Evolutionary conservation across 2,797 vertebrate species (phyloP), one percentile per base, ranked within the genome.

Genomic region (Pitangus sulphuratus): DNA sequence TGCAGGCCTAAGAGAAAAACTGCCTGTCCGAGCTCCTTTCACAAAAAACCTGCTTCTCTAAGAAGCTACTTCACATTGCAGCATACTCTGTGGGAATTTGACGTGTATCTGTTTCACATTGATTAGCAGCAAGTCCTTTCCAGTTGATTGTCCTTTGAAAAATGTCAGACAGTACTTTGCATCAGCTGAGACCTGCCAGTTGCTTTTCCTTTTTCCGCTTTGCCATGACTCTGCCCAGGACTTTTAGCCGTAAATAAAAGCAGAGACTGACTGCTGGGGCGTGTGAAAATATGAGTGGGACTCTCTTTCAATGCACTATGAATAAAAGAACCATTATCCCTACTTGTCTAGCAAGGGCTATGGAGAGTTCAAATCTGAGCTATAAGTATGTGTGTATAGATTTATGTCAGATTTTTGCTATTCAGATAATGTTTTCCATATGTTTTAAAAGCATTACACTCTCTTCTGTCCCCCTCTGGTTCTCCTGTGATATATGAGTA

Each of bases 381-480:
- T 81, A 0, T 19, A 89, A 93, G 71, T 61, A 39, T 64, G 31
- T 65, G 44, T 76, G 8, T 84, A 19, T 61, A 68, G 79, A 56
- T 95, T 93, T 78, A 50, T 82, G 91, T 94, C 42, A 95, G 53
- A 56, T 84, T 90, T 89, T 86, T 93, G 76, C 61, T 86, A 58
- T 95, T 94, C 18, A 3, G 50, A 60, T 95, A 89, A 96, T 71
- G 56, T 37, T 91, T 91, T 91, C 89, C 79, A 12, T 77, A 75
- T 95, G 87, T 88, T 91, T 75, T 71, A 28, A 62, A 88, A 78
- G 42, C 4, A 12, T 91, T 84, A 83, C 56, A 39, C 40, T 84
- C 44, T 89, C 28, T 79, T 61, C 22, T 87, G 56, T 74, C 33
- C 62, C 40, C 5, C 33, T 87, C 44, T 39, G 33, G 31, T 79